These are phyloP conservation scores for Cheumatopsyche charites DNA, from an alignment of 1,140 invertebrate genomes.

Conservation along the genomic window DNA sequence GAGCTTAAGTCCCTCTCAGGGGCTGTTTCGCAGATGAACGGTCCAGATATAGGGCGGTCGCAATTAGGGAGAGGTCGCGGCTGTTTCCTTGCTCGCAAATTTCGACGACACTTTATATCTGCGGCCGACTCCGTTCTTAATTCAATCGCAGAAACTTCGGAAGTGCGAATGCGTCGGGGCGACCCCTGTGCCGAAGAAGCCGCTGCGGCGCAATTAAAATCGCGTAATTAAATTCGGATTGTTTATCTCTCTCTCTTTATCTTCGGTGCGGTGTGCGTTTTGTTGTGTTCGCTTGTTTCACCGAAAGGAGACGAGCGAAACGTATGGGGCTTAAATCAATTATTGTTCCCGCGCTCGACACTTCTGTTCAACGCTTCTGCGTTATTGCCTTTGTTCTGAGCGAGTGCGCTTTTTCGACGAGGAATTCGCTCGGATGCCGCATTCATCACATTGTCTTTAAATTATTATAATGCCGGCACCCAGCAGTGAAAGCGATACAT, in stretches of 20 bases:
- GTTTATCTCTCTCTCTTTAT: not conserved
- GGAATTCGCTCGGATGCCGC: too few relatives aligned
- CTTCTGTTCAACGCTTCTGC: not conserved
- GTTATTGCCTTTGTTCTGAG: too few relatives aligned
- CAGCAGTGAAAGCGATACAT: too few relatives aligned
- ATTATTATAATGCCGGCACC: too few relatives aligned
- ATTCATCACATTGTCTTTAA: too few relatives aligned
- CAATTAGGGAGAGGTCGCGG: constrained; percentile 9
- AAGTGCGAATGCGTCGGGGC: not conserved
- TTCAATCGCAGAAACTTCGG: constrained; percentile 17
- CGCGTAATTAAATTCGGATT: constrained; percentile 18
- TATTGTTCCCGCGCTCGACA: constrained; percentile 1
- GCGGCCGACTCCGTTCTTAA: constrained; percentile 14
- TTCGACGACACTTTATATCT: constrained; percentile 19
- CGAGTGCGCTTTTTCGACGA: too few relatives aligned
- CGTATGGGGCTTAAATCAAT: constrained; percentile 17
- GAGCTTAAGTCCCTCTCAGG: not conserved
- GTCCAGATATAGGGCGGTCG: constrained; percentile 6
- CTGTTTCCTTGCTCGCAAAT: not conserved
- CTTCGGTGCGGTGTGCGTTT: too few relatives aligned
- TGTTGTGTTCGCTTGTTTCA: too few relatives aligned
- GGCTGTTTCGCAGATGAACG: constrained; percentile 14
- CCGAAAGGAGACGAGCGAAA: not conserved
- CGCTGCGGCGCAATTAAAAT: constrained; percentile 13
- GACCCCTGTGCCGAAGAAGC: not conserved